Conservation (phyloP, 2,113 vertebrate genomes). For the Cinclus mexicanus region DNA sequence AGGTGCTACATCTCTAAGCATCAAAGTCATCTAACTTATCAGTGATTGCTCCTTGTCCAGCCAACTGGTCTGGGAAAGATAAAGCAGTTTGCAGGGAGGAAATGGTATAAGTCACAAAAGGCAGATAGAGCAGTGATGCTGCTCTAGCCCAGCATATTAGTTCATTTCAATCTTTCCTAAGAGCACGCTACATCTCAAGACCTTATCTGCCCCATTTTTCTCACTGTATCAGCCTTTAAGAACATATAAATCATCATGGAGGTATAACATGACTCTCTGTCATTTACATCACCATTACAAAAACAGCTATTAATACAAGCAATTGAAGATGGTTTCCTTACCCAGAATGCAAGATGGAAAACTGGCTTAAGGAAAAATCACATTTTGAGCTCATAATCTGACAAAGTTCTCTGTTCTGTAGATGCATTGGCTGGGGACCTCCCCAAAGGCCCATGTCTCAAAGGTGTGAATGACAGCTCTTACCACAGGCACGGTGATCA, state of each 20-base stretch:
- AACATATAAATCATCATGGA: neutral
- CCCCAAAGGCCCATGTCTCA: neutral
- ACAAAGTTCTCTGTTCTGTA: neutral
- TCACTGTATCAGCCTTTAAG: neutral
- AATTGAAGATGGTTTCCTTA: neutral
- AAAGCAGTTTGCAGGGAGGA: neutral
- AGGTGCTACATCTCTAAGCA: rapidly evolving
- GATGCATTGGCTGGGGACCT: neutral
- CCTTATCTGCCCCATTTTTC: neutral
- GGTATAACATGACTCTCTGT: neutral
- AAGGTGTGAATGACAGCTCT: neutral
- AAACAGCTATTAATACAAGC: neutral
- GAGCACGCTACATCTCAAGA: neutral
- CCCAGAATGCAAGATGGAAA: neutral
- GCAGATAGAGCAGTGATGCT: neutral
- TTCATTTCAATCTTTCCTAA: neutral
- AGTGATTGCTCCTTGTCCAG: neutral
- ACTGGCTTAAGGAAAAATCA: neutral
- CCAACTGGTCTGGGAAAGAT: neutral
- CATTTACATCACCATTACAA: neutral
- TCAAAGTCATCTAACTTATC: neutral
- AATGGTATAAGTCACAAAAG: neutral
- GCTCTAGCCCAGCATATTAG: neutral
- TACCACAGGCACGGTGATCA: neutral
- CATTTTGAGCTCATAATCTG: neutral